Evolutionary conservation across 2,888 invertebrate species (phyloP).

Genomic region (Cantharis rustica): DNA sequence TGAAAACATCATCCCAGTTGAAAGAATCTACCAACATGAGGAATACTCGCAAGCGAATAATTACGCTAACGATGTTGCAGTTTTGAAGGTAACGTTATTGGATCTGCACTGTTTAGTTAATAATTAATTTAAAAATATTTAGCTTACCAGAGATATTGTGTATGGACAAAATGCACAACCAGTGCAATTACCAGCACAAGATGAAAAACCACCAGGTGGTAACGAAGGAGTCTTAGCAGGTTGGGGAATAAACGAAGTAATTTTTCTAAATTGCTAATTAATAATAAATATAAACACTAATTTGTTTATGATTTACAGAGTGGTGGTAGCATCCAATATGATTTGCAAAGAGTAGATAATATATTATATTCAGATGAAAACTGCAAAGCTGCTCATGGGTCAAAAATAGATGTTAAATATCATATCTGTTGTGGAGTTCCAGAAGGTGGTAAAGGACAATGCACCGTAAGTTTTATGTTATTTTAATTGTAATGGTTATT

Average conservation of each 20-base stretch:
- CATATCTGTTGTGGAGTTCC: constrained; percentile 54
- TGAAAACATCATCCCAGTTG: neutral
- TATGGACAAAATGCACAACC: constrained; percentile 29
- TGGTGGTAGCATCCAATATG: constrained; percentile 47
- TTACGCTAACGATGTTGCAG: constrained; percentile 37
- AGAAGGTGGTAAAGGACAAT: constrained; percentile 38
- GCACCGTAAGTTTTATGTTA: too few species aligned
- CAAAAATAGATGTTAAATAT: neutral
- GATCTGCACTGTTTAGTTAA: too few species aligned
- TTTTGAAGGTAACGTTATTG: constrained; percentile 38
- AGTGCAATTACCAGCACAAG: constrained; percentile 30
- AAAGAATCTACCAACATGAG: constrained; percentile 5
- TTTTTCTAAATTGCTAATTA: too few species aligned
- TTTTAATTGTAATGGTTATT: too few species aligned
- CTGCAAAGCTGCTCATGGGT: constrained; percentile 5
- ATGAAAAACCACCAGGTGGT: constrained; percentile 25
- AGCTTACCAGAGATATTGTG: too few species aligned
- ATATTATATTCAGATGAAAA: constrained; percentile 46
- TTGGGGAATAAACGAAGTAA: neutral
- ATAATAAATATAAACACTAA: too few species aligned
- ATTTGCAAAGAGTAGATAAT: constrained; percentile 53
- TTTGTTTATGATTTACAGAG: too few species aligned
- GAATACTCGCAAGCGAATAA: constrained; percentile 20
- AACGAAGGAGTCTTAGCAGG: neutral
- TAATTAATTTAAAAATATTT: too few species aligned